phyloP scores from a whole-genome alignment of 1,140 invertebrate species.

The Panagrolaimus sp. region DNA sequence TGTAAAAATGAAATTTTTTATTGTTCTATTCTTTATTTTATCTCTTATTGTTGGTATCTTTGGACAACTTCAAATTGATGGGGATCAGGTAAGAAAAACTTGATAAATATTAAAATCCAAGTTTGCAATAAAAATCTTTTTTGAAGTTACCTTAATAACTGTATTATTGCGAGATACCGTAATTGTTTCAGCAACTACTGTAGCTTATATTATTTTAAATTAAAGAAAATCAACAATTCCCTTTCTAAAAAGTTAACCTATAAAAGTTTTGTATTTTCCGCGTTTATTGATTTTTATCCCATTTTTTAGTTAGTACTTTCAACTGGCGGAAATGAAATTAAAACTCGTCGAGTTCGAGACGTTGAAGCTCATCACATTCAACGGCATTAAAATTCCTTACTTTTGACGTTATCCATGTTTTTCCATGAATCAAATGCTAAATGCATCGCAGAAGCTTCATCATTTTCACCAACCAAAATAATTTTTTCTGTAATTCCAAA shows the following conservation, averaged over 20 bases:
- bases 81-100: constrained; percentile 11
- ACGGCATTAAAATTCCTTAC: background rate
- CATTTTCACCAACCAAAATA: background rate
- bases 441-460: background rate
- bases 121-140: too few species aligned
- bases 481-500: background rate
- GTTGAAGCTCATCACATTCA: background rate
- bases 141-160: too few species aligned
- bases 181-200: too few species aligned
- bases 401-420: background rate
- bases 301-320: constrained; percentile 4
- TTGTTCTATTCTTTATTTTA: background rate
- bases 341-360: constrained; percentile 1
- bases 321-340: background rate
- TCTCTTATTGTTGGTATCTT: background rate
- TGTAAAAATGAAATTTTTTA: too few species aligned
- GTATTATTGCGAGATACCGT: too few species aligned
- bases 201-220: too few species aligned
- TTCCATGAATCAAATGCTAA: constrained; percentile 14
- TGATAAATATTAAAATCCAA: too few species aligned
- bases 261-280: too few species aligned
- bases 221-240: too few species aligned
- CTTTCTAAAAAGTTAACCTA: too few species aligned
- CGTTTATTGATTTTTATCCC: too few species aligned
- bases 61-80: background rate